These are phyloP conservation scores for Mythimna albipuncta DNA, from an alignment of 2,888 invertebrate genomes.

Conservation along the genomic window DNA sequence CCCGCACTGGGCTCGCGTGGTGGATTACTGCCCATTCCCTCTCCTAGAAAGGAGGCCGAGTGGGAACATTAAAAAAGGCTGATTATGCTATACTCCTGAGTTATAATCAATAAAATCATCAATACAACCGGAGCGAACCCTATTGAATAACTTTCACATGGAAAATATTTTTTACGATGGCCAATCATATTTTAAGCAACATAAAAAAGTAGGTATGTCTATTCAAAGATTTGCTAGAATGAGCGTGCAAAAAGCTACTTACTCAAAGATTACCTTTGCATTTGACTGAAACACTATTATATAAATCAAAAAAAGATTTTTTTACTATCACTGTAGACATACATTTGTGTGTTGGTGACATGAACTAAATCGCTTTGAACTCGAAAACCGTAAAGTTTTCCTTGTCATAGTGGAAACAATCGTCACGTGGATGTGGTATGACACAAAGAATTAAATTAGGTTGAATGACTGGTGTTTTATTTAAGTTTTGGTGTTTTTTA, in stretches of 20 bases:
- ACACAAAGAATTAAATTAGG: not conserved
- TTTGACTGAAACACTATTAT: not conserved
- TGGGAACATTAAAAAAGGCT: no score
- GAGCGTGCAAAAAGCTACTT: not conserved
- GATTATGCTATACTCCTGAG: no score
- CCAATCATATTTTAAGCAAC: no score
- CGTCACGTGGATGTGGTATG: not conserved
- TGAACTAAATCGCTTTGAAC: not conserved
- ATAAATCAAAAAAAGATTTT: not conserved
- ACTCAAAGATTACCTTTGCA: not conserved
- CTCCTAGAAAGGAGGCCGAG: no score
- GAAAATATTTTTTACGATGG: no score
- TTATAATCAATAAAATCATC: no score
- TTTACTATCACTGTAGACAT: not conserved
- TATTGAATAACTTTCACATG: no score
- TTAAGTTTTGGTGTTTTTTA: not conserved
- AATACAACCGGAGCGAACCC: no score
- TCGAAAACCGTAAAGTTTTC: not conserved
- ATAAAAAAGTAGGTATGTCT: no score
- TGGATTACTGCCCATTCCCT: no score
- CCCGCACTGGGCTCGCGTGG: no score
- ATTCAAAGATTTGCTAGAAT: not conserved
- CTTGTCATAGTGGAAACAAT: not conserved
- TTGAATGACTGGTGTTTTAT: not conserved
- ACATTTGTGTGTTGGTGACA: not conserved